Percentiles rank a stretch among this genome's conserved stretches.
Evolutionary conservation across 2,888 invertebrate species (phyloP).

Genomic region (Cheiracanthium punctorium): DNA sequence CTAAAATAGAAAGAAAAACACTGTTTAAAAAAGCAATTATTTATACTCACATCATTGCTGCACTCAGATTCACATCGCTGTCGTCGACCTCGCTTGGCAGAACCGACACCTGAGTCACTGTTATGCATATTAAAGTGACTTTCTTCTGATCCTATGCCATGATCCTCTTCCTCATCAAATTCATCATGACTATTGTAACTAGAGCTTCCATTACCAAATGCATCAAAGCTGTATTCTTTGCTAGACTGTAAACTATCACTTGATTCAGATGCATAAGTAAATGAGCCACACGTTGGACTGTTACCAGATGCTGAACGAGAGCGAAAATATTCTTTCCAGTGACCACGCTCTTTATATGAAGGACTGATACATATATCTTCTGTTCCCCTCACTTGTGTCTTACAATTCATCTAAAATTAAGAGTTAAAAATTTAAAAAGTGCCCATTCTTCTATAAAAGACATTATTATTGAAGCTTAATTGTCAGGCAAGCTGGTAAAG

Average conservation of each 20-base stretch:
- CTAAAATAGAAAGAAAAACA: too few species aligned
- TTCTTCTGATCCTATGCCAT: slow-evolving; percentile 45
- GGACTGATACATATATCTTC: slow-evolving; percentile 76
- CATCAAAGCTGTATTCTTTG: slow-evolving; percentile 32
- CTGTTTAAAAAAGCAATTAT: too few species aligned
- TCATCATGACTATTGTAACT: slow-evolving; percentile 38
- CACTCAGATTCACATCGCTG: slow-evolving; percentile 69
- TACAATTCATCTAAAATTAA: slow-evolving; percentile 71
- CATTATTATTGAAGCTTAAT: too few species aligned
- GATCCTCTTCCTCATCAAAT: slow-evolving; percentile 37
- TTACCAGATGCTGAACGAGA: slow-evolving; percentile 74
- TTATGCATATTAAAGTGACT: slow-evolving; percentile 26
- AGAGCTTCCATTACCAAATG: slow-evolving; percentile 13
- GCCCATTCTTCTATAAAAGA: too few species aligned
- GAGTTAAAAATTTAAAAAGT: too few species aligned
- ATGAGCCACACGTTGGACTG: slow-evolving; percentile 56
- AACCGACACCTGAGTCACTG: slow-evolving; percentile 60
- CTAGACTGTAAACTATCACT: slow-evolving; percentile 42
- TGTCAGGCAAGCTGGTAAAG: too few species aligned
- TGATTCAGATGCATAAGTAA: slow-evolving; percentile 61
- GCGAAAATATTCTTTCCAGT: slow-evolving; percentile 75
- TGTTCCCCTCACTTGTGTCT: slow-evolving; percentile 75
- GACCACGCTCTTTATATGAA: slow-evolving; percentile 74
- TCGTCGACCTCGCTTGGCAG: slow-evolving; percentile 32
- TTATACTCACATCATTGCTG: slow-evolving; percentile 66